Conservation (phyloP, 2,888 invertebrate genomes). For the Chrysina gloriosa region DNA sequence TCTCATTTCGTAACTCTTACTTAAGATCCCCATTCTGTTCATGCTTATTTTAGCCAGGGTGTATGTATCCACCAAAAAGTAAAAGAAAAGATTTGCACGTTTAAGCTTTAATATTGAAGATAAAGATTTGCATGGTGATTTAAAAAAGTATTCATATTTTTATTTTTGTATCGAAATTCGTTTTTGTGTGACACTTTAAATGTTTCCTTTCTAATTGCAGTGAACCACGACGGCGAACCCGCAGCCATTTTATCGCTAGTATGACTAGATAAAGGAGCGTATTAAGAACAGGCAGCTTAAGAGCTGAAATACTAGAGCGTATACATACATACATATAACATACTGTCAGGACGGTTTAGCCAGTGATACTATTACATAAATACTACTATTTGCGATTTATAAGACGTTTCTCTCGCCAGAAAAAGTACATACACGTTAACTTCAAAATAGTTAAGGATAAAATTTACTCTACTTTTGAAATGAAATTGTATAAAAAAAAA, state of each 20-base stretch:
- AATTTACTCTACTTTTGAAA: slow-evolving; percentile 5
- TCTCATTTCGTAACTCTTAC: no score
- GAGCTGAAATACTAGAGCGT: not conserved
- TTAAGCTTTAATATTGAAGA: no score
- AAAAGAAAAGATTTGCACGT: no score
- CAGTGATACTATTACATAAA: slow-evolving; percentile 12
- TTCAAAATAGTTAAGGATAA: slow-evolving; percentile 5
- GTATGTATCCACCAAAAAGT: no score
- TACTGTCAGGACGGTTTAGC: slow-evolving; percentile 8
- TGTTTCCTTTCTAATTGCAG: slow-evolving; percentile 50
- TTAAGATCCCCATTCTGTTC: no score
- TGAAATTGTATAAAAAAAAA: slow-evolving; percentile 8
- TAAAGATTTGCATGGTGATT: not conserved
- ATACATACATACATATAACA: not conserved
- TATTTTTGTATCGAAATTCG: not conserved
- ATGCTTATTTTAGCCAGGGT: no score
- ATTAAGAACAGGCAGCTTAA: not conserved
- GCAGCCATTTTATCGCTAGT: not conserved
- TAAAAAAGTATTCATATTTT: not conserved
- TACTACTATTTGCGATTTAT: not conserved
- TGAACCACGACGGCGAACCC: not conserved
- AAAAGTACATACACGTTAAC: no score
- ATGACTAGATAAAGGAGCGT: not conserved
- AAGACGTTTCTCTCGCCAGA: not conserved
- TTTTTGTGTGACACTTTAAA: not conserved